Percentiles rank a stretch among this genome's conserved stretches.
These are phyloP conservation scores for Zosterops japonicus DNA, from an alignment of 2,113 vertebrate genomes.

Conservation along the genomic window DNA sequence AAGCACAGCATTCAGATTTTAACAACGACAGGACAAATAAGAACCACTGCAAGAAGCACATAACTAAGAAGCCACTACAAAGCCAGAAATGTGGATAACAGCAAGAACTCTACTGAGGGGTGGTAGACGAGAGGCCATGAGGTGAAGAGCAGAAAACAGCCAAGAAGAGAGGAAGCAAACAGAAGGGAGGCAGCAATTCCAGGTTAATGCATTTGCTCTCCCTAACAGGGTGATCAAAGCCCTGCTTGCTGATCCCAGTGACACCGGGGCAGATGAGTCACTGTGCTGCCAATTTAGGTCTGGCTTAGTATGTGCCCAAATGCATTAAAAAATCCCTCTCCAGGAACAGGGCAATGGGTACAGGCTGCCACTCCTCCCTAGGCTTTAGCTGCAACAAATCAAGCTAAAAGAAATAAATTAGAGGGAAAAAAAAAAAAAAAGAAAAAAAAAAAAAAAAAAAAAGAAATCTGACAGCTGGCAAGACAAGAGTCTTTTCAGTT, in stretches of 20 bases:
- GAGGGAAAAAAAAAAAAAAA: neutral
- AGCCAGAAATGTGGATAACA: neutral
- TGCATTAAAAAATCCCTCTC: neutral
- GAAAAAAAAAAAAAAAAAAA: neutral
- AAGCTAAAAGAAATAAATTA: neutral
- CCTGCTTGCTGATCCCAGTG: neutral
- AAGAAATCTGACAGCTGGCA: neutral
- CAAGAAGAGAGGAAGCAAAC: neutral
- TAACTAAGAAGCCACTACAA: neutral
- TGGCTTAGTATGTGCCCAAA: neutral
- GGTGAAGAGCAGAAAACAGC: neutral
- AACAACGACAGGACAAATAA: neutral
- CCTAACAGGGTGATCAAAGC: neutral
- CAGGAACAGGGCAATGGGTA: neutral
- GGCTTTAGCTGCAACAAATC: neutral
- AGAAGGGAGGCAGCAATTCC: neutral
- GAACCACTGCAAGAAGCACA: neutral
- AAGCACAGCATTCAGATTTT: neutral
- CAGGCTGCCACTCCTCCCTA: neutral
- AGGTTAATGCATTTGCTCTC: neutral
- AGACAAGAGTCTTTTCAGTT: neutral
- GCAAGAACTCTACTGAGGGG: neutral
- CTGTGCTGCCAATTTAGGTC: neutral
- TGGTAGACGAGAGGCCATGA: neutral
- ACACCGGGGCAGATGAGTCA: fast-evolving